Evolutionary conservation across 2,888 invertebrate species (phyloP).

Genomic region (Arenicola marina): DNA sequence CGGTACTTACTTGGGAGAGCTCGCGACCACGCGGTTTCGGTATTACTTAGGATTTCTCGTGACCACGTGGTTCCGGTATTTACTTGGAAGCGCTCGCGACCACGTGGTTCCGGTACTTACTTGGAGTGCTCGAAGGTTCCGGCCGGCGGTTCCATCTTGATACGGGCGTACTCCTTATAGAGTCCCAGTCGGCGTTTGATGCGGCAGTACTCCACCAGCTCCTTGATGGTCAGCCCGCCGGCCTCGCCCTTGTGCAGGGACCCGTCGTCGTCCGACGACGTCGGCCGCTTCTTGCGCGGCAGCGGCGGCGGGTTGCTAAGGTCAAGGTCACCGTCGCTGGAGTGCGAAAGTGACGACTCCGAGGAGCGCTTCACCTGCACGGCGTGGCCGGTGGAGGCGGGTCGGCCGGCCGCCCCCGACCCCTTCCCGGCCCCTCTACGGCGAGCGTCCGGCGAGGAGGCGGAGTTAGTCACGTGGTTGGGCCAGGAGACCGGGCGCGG

Average conservation of each 20-base stretch:
- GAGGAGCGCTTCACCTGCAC: slow-evolving; percentile 18
- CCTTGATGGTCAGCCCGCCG: slow-evolving; percentile 69
- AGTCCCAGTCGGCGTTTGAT: slow-evolving; percentile 69
- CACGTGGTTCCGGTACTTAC: too few species aligned
- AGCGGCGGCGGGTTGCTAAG: slow-evolving; percentile 5
- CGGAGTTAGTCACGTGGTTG: slow-evolving; percentile 5
- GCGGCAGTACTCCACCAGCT: slow-evolving; percentile 76
- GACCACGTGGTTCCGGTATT: too few species aligned
- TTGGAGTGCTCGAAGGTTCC: slow-evolving; percentile 88
- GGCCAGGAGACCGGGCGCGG: slow-evolving; percentile 1
- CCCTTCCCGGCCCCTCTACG: too few species aligned
- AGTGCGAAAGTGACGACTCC: slow-evolving; percentile 15
- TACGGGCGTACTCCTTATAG: slow-evolving; percentile 84
- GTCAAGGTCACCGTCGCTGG: background rate
- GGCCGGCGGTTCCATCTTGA: slow-evolving; percentile 79
- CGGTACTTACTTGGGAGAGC: too few species aligned
- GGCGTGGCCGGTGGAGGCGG: too few species aligned
- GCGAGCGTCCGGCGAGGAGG: background rate
- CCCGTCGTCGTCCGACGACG: slow-evolving; percentile 36
- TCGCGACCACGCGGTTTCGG: too few species aligned
- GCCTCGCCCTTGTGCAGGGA: slow-evolving; percentile 52
- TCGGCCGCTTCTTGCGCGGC: slow-evolving; percentile 46
- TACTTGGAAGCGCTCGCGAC: too few species aligned
- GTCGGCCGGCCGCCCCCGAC: too few species aligned
- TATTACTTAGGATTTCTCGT: too few species aligned